phyloP scores from a whole-genome alignment of 2,888 invertebrate species.

The Pandemis cinnamomeana region DNA sequence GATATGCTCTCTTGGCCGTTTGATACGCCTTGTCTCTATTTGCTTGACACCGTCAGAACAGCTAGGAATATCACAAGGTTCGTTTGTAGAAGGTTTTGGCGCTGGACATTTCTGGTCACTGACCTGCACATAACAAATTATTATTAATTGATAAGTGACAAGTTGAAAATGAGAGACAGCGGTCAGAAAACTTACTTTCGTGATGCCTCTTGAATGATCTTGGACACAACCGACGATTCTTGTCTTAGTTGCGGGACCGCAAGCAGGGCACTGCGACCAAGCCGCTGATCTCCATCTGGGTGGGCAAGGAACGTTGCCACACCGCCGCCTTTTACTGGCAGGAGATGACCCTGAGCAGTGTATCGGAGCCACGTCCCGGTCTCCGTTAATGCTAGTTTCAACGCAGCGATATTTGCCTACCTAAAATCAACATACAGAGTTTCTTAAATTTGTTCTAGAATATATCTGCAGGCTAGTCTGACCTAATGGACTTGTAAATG shows the following conservation, averaged over 20 bases:
- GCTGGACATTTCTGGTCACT: constrained; percentile 73
- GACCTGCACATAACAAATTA: constrained; percentile 57
- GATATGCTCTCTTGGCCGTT: constrained; percentile 59
- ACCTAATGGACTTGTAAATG: too few relatives aligned
- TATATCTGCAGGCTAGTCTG: too few relatives aligned
- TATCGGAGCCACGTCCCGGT: constrained; percentile 84
- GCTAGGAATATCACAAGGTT: constrained; percentile 68
- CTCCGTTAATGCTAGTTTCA: constrained; percentile 85
- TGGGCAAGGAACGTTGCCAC: constrained; percentile 91
- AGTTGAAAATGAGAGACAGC: background rate
- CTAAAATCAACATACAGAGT: constrained; percentile 61
- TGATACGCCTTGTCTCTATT: constrained; percentile 56
- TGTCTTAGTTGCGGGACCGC: constrained; percentile 90
- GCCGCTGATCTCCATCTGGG: constrained; percentile 91
- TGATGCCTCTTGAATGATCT: constrained; percentile 77
- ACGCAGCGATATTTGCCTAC: constrained; percentile 89
- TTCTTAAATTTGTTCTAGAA: too few relatives aligned
- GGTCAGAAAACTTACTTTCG: constrained; percentile 60
- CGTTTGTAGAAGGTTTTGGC: constrained; percentile 65
- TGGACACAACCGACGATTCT: constrained; percentile 90
- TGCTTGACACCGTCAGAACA: constrained; percentile 62
- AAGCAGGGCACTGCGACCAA: constrained; percentile 92
- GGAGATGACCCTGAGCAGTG: constrained; percentile 85
- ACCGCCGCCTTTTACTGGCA: constrained; percentile 83
- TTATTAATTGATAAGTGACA: background rate